A percentile compares a stretch with the other conserved stretches of the same genome.
phyloP scores from a whole-genome alignment of 2,113 vertebrate genomes.

The Cololabis saira region DNA sequence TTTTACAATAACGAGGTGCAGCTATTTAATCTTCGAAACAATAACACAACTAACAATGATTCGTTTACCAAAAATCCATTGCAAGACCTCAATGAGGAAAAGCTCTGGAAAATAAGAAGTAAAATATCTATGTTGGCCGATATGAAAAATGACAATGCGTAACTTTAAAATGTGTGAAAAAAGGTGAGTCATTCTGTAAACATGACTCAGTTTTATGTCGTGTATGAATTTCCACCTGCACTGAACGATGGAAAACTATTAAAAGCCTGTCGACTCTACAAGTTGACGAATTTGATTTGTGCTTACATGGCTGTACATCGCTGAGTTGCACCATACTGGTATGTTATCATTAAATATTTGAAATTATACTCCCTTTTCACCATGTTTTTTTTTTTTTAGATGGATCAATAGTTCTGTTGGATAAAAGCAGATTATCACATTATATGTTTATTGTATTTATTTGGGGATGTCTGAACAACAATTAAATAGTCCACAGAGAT shows the following conservation, averaged over 20 bases:
- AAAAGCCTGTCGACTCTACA: no score
- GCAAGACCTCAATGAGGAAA: no score
- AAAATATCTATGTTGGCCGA: slow-evolving; percentile 1
- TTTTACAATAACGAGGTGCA: not conserved
- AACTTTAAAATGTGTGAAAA: not conserved
- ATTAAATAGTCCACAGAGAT: slow-evolving; percentile 1
- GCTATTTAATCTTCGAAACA: no score
- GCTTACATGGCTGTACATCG: no score
- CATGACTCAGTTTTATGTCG: no score
- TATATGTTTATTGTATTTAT: not conserved
- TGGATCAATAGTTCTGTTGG: not conserved
- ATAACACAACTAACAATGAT: no score
- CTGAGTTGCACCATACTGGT: not conserved
- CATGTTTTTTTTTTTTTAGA: no score
- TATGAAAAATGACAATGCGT: not conserved
- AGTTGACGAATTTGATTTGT: no score
- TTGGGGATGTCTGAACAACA: slow-evolving; percentile 8
- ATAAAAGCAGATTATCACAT: slow-evolving; percentile 9
- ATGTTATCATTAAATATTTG: not conserved
- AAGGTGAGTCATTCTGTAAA: slow-evolving; percentile 1
- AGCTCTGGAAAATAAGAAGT: not conserved
- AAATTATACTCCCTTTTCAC: not conserved
- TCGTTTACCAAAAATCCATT: no score
- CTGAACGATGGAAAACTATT: no score
- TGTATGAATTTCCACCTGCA: not conserved